Conservation (phyloP, 2,888 invertebrate species). For the Microctonus hyperodae region DNA sequence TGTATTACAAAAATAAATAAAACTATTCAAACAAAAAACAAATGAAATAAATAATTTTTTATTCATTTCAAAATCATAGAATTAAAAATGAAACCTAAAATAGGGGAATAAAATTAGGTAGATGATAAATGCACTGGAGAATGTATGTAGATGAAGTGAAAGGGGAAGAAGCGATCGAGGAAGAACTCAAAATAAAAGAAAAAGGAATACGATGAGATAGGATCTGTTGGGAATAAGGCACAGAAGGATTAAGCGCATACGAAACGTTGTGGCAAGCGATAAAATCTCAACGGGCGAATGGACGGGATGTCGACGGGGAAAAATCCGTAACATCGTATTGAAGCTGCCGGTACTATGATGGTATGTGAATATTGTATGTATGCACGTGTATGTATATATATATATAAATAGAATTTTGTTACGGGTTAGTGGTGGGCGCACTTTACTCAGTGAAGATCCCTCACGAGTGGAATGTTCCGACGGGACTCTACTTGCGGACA, state of each 20-base stretch:
- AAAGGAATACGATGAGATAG: conserved; percentile 15
- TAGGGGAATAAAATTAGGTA: not conserved
- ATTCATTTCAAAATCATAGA: no score
- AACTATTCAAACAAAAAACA: no score
- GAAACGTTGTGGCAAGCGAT: conserved; percentile 30
- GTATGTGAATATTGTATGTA: not conserved
- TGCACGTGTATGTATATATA: no score
- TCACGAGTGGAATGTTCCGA: conserved; percentile 15
- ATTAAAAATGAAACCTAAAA: no score
- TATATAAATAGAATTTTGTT: not conserved
- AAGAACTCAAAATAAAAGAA: conserved; percentile 4
- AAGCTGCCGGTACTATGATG: conserved; percentile 12
- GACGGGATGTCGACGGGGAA: conserved; percentile 29
- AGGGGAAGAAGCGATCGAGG: conserved; percentile 7
- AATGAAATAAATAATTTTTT: no score
- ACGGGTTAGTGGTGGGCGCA: not conserved
- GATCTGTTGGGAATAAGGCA: conserved; percentile 29
- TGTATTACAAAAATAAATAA: conserved; percentile 28
- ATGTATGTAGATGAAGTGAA: conserved; percentile 19
- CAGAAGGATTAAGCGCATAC: conserved; percentile 28
- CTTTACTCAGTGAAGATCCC: conserved; percentile 4
- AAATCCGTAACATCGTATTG: conserved; percentile 28
- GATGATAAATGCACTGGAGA: conserved; percentile 3
- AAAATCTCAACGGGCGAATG: conserved; percentile 33
- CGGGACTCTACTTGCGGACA: conserved; percentile 4